A percentile compares a stretch with the other conserved stretches of the same genome.
Conservation (phyloP, 2,113 vertebrate species). For the Dromas ardeola region DNA sequence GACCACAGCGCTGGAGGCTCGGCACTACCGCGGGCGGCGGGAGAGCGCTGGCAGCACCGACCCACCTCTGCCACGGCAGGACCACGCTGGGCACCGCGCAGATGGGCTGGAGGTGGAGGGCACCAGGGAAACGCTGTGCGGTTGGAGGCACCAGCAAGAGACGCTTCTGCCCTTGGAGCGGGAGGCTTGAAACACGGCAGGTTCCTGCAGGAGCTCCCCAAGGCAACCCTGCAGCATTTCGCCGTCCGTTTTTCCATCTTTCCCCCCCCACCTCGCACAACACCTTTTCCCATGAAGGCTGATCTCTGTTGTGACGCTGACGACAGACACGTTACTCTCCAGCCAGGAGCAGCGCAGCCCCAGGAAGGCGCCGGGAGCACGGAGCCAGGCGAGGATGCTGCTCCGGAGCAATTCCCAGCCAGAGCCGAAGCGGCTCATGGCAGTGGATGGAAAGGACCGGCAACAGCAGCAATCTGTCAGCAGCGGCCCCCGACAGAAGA, state of each 20-base stretch:
- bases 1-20: accelerated
- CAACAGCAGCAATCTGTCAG: not conserved
- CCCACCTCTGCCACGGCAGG: not conserved
- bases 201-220: not conserved
- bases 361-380: not conserved
- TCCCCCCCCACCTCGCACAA: too few species aligned
- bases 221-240: not conserved
- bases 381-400: not conserved
- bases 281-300: not conserved
- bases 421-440: not conserved
- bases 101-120: not conserved
- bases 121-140: accelerated
- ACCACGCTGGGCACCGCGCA: accelerated
- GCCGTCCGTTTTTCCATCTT: not conserved
- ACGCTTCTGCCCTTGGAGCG: not conserved
- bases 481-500: not conserved
- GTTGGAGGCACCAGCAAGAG: not conserved
- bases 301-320: accelerated
- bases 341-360: not conserved
- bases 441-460: not conserved
- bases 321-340: not conserved
- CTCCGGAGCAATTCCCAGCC: not conserved
- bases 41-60: not conserved
- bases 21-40: accelerated
- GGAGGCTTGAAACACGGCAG: not conserved